Base-by-base conservation (phyloP, 2,888 invertebrate species). In the Acronicta psi region DNA sequence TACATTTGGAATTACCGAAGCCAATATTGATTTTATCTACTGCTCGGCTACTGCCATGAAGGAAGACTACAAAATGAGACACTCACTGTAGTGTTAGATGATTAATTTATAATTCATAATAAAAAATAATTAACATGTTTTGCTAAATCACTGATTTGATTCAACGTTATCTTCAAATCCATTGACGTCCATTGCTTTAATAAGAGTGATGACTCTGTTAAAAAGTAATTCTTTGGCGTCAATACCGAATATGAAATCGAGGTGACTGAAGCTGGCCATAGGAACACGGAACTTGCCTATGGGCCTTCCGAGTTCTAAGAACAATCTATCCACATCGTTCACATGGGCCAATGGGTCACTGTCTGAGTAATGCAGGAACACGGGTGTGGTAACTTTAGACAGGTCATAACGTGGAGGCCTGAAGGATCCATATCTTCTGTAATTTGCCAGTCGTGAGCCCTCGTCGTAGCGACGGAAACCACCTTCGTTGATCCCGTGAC, bases 171-270 rank as follows among this genome's bases (percentile, higher is more conserved):
- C 40, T 13, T 58, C 23, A 14, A 31, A 46, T 29, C 42, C n/a
- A 5, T 18, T 31, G 3, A 9, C 29, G 4, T 62, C 57, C n/a
- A 50, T 38, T 10, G 85, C 53, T 50, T 62, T 89, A 85, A 96
- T 95, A 20, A 95, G 86, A 54, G 90, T 90, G 14, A 96, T 84
- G 34, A 96, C 85, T 66, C 94, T 92, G 53, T 95, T 87, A 76
- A 95, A 96, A 0, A 97, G 80, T 54, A 96, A 81, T 3, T 89
- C 88, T 52, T 91, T 94, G 0, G 95, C 95, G 80, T 96, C 93
- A 13, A 95, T 95, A 13, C 95, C 96, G 95, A 96, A 96, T 67
- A 96, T 87, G 80, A 96, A 97, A 80, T 97, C 97, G 61, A 97
- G 79, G 81, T 97, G 97, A 80, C 95, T 96, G 77, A 96, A 97